A percentile compares a stretch with the other conserved stretches of the same genome.
phyloP scores from a whole-genome alignment of 2,797 vertebrate species.

The Typhlichthys subterraneus region DNA sequence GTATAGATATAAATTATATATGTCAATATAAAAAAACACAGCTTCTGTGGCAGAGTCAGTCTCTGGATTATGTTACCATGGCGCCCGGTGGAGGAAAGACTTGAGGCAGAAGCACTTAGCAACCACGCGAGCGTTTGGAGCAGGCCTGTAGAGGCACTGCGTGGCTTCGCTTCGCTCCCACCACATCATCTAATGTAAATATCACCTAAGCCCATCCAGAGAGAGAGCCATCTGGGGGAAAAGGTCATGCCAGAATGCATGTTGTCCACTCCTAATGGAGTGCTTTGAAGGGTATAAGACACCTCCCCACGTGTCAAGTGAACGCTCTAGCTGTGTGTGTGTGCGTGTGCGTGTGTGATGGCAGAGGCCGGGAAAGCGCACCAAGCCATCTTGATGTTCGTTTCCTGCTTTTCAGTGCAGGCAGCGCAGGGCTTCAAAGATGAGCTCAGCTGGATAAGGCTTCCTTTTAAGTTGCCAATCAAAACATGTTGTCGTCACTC shows the following conservation, averaged over 20 bases:
- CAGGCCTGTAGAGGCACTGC: slow-evolving; percentile 31
- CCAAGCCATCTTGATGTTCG: slow-evolving; percentile 3
- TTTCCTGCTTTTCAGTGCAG: slow-evolving; percentile 15
- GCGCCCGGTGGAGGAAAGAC: slow-evolving; percentile 65
- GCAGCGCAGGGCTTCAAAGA: slow-evolving; percentile 14
- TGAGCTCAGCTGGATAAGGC: background rate
- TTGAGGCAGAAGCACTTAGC: slow-evolving; percentile 60
- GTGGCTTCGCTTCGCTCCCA: slow-evolving; percentile 40
- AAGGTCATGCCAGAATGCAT: slow-evolving; percentile 4
- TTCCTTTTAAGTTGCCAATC: slow-evolving; percentile 15
- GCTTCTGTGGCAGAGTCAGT: slow-evolving; percentile 65
- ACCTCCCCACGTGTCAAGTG: slow-evolving; percentile 2
- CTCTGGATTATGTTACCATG: slow-evolving; percentile 75
- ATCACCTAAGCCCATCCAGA: slow-evolving; percentile 15
- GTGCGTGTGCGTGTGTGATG: background rate
- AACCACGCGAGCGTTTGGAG: slow-evolving; percentile 51
- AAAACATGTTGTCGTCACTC: slow-evolving; percentile 2
- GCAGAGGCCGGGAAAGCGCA: background rate
- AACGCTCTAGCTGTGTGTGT: slow-evolving; percentile 5
- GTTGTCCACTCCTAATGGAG: background rate
- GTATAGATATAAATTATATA: slow-evolving; percentile 16
- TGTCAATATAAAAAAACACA: slow-evolving; percentile 55
- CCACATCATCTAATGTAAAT: slow-evolving; percentile 35
- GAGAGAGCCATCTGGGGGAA: slow-evolving; percentile 10
- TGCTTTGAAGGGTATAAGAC: slow-evolving; percentile 24